Evolutionary conservation across 2,113 vertebrate species (phyloP), one percentile per base, ranked within the genome.

Genomic region (Oreochromis tanganicae): DNA sequence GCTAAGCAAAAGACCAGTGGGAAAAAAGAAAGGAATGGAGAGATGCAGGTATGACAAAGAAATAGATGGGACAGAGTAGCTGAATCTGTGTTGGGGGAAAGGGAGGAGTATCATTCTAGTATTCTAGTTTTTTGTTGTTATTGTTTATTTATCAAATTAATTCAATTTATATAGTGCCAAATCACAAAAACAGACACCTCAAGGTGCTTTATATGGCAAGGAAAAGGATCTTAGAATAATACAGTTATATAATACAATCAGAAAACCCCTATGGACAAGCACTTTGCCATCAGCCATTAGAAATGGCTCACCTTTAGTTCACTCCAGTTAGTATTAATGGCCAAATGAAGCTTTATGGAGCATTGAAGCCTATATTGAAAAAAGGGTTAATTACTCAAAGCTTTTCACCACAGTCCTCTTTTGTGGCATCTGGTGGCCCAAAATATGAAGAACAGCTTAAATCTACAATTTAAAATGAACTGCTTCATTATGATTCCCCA

Each of bases 11-110:
- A 43, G 38, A 71, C 66, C n/a, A 71, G 38, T 43, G n/a, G 66
- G n/a, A 21, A 38, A 0, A 0, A 2, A 11, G 4, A 68, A 71
- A 43, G n/a, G 7, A 71, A 8, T 24, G n/a, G 36, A 24, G n/a
- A 43, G n/a, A 24, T 24, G 63, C 36, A 68, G 36, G 63, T 68
- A 68, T 41, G 21, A 71, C n/a, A 24, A 43, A 71, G 12, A 14
- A 71, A 43, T 36, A 71, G 38, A 71, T 43, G 63, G 36, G 12
- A 41, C 36, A 41, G 36, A 68, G 63, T 41, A 68, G n/a, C 63
- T 21, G 36, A 68, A 41, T 68, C 19, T 36, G 19, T 38, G 19
- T 38, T 17, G 0, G 17, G 57, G 3, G 8, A 3, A 3, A 1
- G 24, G 24, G 11, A 2, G 4, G 5, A 19, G 59, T 36, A 66